Evolutionary conservation across 2,797 vertebrate genomes (phyloP), one percentile per base, ranked within the genome.

Genomic region (Cirrhinus mrigala): DNA sequence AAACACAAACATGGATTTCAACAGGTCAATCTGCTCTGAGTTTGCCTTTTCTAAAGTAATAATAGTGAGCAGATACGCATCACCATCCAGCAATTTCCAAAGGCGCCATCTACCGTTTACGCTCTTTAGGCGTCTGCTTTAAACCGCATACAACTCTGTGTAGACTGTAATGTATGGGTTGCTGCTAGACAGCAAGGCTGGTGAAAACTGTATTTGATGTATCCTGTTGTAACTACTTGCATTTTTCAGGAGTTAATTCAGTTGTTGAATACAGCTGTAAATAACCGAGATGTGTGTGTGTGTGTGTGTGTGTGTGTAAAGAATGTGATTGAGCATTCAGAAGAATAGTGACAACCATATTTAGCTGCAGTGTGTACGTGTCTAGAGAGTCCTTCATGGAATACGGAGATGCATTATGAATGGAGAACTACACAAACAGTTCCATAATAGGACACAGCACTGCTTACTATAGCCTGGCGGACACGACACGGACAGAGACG

Each of bases 321-420:
- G 24, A 37, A 69, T 18, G 20, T 27, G 12, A 68, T n/a, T 37
- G 37, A 37, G 62, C 20, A 58, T 37, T 60, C 10, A 11, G 66
- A 70, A 16, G 18, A 69, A 70, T 22, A 52, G 79, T 54, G 29
- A 40, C 79, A 71, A 52, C 8, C 81, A 33, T 60, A 71, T 82
- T 81, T 81, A 73, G 37, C 81, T 22, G 33, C n/a, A 73, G 37
- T 20, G 69, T 29, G 69, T 71, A 73, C n/a, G 22, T 56, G 52
- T 54, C 52, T 16, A 76, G 48, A 10, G 29, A 84, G 60, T 56
- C n/a, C 3, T 54, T 76, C 50, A 56, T 60, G 5, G 50, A 69
- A 27, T 24, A 58, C 24, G 2, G 81, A 80, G 40, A 85, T 73
- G 83, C 56, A 73, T 73, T 85, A 80, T 85, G 68, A 62, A 79